Evolutionary conservation across 1,140 invertebrate species (phyloP).

Genomic region (Macrobrachium rosenbergii): DNA sequence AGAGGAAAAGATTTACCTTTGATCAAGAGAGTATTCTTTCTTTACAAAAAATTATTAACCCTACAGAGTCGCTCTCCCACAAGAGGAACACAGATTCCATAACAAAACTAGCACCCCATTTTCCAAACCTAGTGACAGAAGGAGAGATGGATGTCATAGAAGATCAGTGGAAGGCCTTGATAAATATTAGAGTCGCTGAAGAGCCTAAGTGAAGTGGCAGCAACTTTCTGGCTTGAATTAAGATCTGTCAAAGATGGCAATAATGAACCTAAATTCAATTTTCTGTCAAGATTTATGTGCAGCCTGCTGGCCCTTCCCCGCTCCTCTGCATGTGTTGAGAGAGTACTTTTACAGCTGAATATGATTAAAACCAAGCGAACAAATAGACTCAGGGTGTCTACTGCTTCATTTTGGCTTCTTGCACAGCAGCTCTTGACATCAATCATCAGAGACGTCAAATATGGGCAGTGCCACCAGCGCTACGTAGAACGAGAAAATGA

Average conservation of each 20-base stretch:
- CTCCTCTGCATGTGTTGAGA: too few relatives aligned
- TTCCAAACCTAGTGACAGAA: background rate
- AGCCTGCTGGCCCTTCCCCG: background rate
- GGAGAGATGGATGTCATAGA: background rate
- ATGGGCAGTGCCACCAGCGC: too few relatives aligned
- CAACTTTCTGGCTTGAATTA: constrained; percentile 29
- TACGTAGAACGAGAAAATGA: too few relatives aligned
- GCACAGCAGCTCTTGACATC: too few relatives aligned
- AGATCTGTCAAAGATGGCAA: constrained; percentile 17
- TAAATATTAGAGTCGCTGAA: constrained; percentile 8
- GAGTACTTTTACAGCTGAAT: constrained; percentile 2
- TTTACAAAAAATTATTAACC: constrained; percentile 12
- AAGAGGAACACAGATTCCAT: background rate
- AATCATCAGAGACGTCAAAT: too few relatives aligned
- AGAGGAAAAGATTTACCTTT: constrained; percentile 32
- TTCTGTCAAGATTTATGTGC: background rate
- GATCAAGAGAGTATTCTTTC: constrained; percentile 20
- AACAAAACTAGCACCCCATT: constrained; percentile 14
- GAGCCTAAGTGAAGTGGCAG: constrained; percentile 8
- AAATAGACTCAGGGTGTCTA: too few relatives aligned
- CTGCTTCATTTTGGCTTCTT: too few relatives aligned
- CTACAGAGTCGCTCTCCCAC: constrained; percentile 14
- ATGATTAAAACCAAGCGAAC: constrained; percentile 17
- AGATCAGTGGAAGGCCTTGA: constrained; percentile 3
- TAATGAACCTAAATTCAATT: background rate